These are phyloP conservation scores for Chamaea fasciata DNA, from an alignment of 2,113 vertebrate genomes.

Conservation along the genomic window DNA sequence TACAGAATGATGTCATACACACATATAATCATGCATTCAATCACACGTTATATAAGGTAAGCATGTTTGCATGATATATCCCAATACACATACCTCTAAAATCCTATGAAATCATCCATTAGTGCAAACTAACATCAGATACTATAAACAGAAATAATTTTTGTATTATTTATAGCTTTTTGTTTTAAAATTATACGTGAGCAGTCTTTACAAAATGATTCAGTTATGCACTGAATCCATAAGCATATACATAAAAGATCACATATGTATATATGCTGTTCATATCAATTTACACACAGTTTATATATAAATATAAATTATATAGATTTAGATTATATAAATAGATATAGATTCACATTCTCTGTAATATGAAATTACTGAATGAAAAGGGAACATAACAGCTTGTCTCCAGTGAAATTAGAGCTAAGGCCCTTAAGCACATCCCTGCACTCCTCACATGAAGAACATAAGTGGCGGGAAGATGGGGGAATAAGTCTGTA, in stretches of 20 bases:
- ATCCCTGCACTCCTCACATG: neutral
- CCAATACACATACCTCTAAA: neutral
- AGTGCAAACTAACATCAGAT: neutral
- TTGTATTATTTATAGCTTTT: neutral
- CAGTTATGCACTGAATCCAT: neutral
- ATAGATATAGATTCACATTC: neutral
- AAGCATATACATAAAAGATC: neutral
- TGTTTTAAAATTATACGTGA: neutral
- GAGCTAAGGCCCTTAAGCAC: neutral
- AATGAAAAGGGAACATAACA: neutral
- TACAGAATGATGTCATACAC: neutral
- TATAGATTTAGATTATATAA: neutral
- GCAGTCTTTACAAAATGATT: neutral
- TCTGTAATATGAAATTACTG: neutral
- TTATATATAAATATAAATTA: neutral
- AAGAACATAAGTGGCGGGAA: neutral
- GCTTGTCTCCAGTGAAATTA: neutral
- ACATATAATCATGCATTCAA: neutral
- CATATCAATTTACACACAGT: neutral
- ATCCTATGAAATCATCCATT: neutral
- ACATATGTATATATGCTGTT: neutral
- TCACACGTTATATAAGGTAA: neutral
- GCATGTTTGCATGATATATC: neutral
- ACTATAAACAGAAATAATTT: neutral
- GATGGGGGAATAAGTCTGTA: neutral